phyloP scores from a whole-genome alignment of 2,888 invertebrate species.

The Tanaodytes sp. region DNA sequence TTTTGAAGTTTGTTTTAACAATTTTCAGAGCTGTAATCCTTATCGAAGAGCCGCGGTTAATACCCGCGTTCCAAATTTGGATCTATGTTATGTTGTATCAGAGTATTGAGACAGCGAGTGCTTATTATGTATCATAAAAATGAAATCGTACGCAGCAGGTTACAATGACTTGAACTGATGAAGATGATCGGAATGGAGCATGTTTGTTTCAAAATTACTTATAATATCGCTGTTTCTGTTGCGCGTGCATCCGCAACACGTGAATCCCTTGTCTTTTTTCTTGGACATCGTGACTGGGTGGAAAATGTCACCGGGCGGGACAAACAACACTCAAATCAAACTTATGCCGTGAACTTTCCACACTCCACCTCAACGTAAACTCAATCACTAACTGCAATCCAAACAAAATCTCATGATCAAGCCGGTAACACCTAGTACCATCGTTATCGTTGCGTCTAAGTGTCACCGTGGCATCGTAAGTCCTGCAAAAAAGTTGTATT shows the following conservation, averaged over 20 bases:
- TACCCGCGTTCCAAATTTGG: no score
- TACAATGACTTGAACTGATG: no score
- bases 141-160: no score
- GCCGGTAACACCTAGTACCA: conserved; percentile 7
- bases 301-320: no score
- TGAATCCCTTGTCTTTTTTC: conserved; percentile 57
- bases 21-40: no score
- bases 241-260: conserved; percentile 70
- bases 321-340: conserved; percentile 27
- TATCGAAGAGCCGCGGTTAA: no score
- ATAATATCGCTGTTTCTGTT: conserved; percentile 72
- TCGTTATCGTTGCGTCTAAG: conserved; percentile 4
- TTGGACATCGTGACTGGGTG: conserved; percentile 45
- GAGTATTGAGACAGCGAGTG: no score
- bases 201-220: no score
- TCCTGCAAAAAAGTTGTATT: background rate
- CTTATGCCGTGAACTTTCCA: conserved; percentile 1
- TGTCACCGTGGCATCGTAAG: background rate
- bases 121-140: no score
- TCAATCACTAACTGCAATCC: conserved; percentile 33
- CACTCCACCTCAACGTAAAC: conserved; percentile 23
- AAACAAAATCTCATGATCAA: conserved; percentile 23
- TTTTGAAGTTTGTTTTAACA: no score
- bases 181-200: no score
- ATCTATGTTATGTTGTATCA: no score